Evolutionary conservation across 2,888 invertebrate species (phyloP).

Genomic region (Polyommatus iphigenia): DNA sequence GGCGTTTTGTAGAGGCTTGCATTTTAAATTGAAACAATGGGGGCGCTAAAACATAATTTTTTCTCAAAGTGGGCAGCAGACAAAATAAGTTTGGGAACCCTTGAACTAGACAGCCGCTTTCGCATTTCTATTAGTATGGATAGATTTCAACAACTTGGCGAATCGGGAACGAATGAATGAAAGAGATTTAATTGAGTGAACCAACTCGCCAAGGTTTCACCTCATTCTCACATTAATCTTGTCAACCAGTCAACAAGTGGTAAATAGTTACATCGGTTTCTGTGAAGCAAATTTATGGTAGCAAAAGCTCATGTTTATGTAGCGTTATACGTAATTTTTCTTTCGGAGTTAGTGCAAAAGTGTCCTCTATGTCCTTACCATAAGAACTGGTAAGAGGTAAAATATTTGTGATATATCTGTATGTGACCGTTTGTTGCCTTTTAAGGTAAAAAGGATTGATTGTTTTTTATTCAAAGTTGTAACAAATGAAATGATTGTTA

Average conservation of each 20-base stretch:
- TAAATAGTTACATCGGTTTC: conserved; percentile 14
- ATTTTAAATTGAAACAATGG: too few relatives aligned
- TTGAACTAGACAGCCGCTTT: too few relatives aligned
- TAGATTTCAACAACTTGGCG: conserved; percentile 54
- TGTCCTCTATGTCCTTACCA: neutral
- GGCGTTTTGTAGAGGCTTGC: too few relatives aligned
- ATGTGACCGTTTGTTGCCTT: neutral
- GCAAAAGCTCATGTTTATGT: conserved; percentile 21
- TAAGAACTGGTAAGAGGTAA: neutral
- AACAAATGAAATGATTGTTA: neutral
- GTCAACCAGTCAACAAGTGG: conserved; percentile 18
- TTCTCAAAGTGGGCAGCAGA: too few relatives aligned
- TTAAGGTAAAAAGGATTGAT: neutral
- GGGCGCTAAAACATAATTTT: too few relatives aligned
- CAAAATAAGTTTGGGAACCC: too few relatives aligned
- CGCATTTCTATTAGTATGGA: too few relatives aligned
- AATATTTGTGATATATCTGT: too few relatives aligned
- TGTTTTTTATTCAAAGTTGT: neutral
- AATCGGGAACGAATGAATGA: conserved; percentile 58
- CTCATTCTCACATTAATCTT: conserved; percentile 6
- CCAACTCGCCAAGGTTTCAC: conserved; percentile 36
- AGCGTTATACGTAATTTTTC: neutral
- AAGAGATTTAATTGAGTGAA: conserved; percentile 65
- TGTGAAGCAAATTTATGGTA: conserved; percentile 10
- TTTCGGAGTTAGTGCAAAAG: neutral